phyloP scores from a whole-genome alignment of 1,140 invertebrate genomes.

The Drosophila saltans region DNA sequence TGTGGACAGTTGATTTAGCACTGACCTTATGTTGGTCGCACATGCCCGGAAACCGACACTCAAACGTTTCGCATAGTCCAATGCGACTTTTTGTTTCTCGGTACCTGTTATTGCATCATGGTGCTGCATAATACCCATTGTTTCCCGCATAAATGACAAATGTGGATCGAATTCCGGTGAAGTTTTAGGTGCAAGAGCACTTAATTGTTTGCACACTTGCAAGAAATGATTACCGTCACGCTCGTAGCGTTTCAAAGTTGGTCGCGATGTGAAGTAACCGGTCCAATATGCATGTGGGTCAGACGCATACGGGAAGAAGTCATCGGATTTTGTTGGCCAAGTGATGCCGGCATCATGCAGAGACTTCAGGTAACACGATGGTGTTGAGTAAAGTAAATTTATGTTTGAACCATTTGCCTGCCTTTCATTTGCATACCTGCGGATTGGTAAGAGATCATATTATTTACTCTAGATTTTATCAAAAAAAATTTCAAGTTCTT shows the following conservation, averaged over 20 bases:
- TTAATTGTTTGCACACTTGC: constrained; percentile 87
- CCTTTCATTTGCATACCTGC: constrained; percentile 85
- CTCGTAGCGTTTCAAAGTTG: constrained; percentile 92
- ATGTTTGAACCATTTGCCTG: constrained; percentile 87
- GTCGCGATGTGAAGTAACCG: constrained; percentile 96
- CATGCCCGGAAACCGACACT: constrained; percentile 66
- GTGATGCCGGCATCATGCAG: constrained; percentile 87
- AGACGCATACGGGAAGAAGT: constrained; percentile 97
- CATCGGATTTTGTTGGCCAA: constrained; percentile 90
- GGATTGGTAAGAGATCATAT: background rate
- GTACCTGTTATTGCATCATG: constrained; percentile 96
- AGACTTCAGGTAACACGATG: constrained; percentile 95
- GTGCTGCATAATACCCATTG: constrained; percentile 94
- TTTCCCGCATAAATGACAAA: constrained; percentile 84
- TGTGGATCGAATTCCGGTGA: constrained; percentile 57
- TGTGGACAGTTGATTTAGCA: constrained; percentile 60
- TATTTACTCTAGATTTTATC: background rate
- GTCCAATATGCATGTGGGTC: constrained; percentile 95
- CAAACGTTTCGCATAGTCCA: constrained; percentile 92
- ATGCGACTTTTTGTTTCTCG: constrained; percentile 94
- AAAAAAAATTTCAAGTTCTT: too few relatives aligned
- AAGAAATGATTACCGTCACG: constrained; percentile 91
- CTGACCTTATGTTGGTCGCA: constrained; percentile 51
- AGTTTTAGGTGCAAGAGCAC: constrained; percentile 70
- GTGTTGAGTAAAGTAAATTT: constrained; percentile 96